Evolutionary conservation across 2,888 invertebrate genomes (phyloP), one percentile per base, ranked within the genome.

Genomic region (Heteropelma amictum): DNA sequence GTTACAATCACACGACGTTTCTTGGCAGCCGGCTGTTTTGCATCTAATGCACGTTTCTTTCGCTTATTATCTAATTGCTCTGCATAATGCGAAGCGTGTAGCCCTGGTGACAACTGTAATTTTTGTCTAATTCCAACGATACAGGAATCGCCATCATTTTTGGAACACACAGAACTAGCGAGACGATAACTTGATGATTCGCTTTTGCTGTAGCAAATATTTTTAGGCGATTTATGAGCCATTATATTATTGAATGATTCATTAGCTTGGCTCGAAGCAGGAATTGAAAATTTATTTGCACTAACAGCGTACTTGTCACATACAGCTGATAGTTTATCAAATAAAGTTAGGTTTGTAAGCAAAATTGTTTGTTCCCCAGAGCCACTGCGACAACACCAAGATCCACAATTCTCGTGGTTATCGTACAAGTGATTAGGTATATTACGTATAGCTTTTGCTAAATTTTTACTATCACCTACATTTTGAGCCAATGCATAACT

Each of bases 161-260:
- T 70, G 4, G 42, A 58, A 17, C 61, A 65, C 3, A 77, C 72
- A 7, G 75, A 33, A 77, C 72, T 72, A 21, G 79, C 79, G 21
- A 77, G 47, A 7, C 75, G 75, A 56, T 38, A 72, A 64, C 53
- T 56, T 1, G 69, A 28, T 8, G 71, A 75, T 65, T 73, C 70
- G 17, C 56, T 73, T 3, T 30, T 19, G 23, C 71, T 77, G 19
- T 75, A 72, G 33, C 67, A 78, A 23, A 19, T 40, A 63, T 76
- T 77, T 64, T 79, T 77, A 0, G 69, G 69, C 1, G 72, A 33
- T 60, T 74, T 70, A 42, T 76, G 76, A 14, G 72, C 70, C 76
- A 77, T 72, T 42, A 76, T 76, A 63, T 56, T 67, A 28, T 77
- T 77, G 1, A 78, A 38, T 12, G 40, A 53, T 64, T 78, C 76